phyloP scores from a whole-genome alignment of 2,888 invertebrate genomes.

The Abscondita cerata region DNA sequence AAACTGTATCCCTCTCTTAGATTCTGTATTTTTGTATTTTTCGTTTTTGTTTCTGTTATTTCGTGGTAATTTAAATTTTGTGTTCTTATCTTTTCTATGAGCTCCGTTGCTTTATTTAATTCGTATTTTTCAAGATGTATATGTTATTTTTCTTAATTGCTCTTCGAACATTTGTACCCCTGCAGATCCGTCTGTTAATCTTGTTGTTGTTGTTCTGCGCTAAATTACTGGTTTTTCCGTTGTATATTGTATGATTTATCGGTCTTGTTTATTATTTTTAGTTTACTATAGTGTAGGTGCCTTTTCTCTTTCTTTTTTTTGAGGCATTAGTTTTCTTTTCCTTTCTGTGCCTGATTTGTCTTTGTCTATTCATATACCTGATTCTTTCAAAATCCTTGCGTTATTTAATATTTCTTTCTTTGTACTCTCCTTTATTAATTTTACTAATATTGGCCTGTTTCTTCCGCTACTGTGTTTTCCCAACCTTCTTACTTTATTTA shows the following conservation, averaged over 20 bases:
- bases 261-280: background rate
- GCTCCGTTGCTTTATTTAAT: background rate
- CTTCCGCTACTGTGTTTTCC: too few relatives aligned
- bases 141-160: background rate
- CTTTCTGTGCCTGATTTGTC: too few relatives aligned
- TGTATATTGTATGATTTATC: background rate
- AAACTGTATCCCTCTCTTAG: too few relatives aligned
- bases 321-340: too few relatives aligned
- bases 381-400: background rate
- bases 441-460: too few relatives aligned
- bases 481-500: background rate
- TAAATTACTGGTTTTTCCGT: background rate
- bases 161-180: background rate
- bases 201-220: background rate
- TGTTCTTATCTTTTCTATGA: constrained; percentile 7
- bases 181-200: background rate
- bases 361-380: too few relatives aligned
- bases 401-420: background rate
- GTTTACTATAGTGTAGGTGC: too few relatives aligned
- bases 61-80: too few relatives aligned
- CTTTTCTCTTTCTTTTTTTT: too few relatives aligned
- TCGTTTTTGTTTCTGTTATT: constrained; percentile 10
- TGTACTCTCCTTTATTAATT: too few relatives aligned
- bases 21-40: constrained; percentile 4
- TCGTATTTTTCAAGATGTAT: background rate